phyloP scores from a whole-genome alignment of 2,113 vertebrate genomes.

The Tauraco erythrolophus region DNA sequence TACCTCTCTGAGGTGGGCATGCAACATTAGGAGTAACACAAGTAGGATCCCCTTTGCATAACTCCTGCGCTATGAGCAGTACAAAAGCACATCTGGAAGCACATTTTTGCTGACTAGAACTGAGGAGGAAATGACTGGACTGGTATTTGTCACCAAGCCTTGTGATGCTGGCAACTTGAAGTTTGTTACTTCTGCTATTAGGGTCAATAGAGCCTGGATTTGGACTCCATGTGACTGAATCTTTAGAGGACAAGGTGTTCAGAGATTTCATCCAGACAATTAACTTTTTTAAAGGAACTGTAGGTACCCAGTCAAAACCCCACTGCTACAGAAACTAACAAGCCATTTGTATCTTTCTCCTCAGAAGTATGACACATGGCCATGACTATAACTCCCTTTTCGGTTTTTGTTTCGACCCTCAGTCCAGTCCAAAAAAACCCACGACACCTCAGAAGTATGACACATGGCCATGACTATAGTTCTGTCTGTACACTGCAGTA shows the following conservation, averaged over 20 bases:
- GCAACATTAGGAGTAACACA: not conserved
- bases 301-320: not conserved
- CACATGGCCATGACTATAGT: not conserved
- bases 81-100: not conserved
- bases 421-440: too few relatives aligned
- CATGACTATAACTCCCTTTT: not conserved
- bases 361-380: not conserved
- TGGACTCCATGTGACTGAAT: not conserved
- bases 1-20: not conserved
- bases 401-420: too few relatives aligned
- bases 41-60: not conserved
- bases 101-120: not conserved
- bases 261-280: not conserved
- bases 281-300: not conserved
- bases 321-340: not conserved
- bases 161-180: not conserved
- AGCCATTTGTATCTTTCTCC: not conserved
- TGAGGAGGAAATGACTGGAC: not conserved
- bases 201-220: not conserved
- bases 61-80: not conserved
- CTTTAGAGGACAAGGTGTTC: not conserved
- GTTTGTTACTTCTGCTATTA: not conserved
- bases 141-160: not conserved
- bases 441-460: not conserved
- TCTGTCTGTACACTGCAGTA: not conserved